Evolutionary conservation across 1,140 invertebrate species (phyloP), one percentile per base, ranked within the genome.

Genomic region (Sitophilus oryzae): DNA sequence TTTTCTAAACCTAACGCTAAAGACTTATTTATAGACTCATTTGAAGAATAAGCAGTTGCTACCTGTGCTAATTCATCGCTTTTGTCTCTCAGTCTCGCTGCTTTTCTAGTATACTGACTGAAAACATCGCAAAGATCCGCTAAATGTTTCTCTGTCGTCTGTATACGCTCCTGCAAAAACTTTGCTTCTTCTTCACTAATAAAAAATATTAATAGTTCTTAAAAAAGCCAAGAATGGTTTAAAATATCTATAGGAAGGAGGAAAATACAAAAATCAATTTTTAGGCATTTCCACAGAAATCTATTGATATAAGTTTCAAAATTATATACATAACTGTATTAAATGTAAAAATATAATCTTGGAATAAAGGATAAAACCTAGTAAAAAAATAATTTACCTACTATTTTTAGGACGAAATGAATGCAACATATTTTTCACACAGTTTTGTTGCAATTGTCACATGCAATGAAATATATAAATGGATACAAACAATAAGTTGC

Each of bases 151-250:
- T 88, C 85, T 1, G 82, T 81, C 11, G 69, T 73, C 23, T 77
- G 75, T 44, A 88, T 84, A 38, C 85, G 76, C 43, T 86, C 83
- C 64, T 85, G 82, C 38, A 87, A 82, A 60, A 87, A 84, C 69
- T 81, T 84, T 5, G 81, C 77, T 70, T 84, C 82, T 64, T 81
- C 77, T 72, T 84, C 82, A 70, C 68, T 71, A 40, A 37, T n/a
- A 49, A 43, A 43, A 15, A 3, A 15, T 20, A 37, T 3, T 37
- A 37, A 49, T 5, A 46, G 10, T 5, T 20, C 20, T 16, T 20
- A 6, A 20, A 18, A n/a, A n/a, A n/a, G n/a, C n/a, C n/a, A n/a
- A n/a, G n/a, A n/a, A n/a, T n/a, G n/a, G n/a, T n/a, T n/a, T n/a
- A n/a, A n/a, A n/a, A n/a, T n/a, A n/a, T n/a, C n/a, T n/a, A n/a